These are phyloP conservation scores for Sylvilagus floridanus DNA, from an alignment of 2,797 vertebrate species.

Conservation along the genomic window DNA sequence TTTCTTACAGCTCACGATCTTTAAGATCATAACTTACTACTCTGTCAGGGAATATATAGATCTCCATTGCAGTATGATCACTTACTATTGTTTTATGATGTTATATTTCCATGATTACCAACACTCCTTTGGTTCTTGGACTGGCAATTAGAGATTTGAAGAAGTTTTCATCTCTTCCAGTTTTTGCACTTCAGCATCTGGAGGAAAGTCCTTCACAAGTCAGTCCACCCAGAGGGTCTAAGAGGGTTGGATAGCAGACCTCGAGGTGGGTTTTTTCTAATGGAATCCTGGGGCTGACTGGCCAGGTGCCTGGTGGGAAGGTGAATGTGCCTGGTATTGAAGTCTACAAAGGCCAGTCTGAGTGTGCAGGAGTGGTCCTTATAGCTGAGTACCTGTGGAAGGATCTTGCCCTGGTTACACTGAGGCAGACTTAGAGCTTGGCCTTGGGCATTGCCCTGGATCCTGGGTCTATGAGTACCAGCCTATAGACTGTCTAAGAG, in stretches of 20 bases:
- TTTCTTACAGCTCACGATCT: not conserved
- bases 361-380: fast-evolving
- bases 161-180: not conserved
- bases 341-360: too few relatives aligned
- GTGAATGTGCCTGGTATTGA: not conserved
- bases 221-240: too few relatives aligned
- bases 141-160: not conserved
- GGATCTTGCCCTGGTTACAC: not conserved
- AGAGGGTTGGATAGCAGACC: not conserved
- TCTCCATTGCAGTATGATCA: not conserved
- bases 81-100: not conserved
- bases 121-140: not conserved
- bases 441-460: not conserved
- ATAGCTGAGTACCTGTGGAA: not conserved
- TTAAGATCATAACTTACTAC: not conserved
- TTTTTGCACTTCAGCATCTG: not conserved
- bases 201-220: not conserved
- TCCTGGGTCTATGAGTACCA: not conserved
- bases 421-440: not conserved
- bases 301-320: too few relatives aligned
- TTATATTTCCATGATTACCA: not conserved
- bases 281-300: not conserved
- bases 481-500: not conserved
- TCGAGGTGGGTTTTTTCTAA: too few relatives aligned
- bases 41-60: not conserved